Evolutionary conservation across 2,113 vertebrate genomes (phyloP).

Genomic region (Galbula dea): DNA sequence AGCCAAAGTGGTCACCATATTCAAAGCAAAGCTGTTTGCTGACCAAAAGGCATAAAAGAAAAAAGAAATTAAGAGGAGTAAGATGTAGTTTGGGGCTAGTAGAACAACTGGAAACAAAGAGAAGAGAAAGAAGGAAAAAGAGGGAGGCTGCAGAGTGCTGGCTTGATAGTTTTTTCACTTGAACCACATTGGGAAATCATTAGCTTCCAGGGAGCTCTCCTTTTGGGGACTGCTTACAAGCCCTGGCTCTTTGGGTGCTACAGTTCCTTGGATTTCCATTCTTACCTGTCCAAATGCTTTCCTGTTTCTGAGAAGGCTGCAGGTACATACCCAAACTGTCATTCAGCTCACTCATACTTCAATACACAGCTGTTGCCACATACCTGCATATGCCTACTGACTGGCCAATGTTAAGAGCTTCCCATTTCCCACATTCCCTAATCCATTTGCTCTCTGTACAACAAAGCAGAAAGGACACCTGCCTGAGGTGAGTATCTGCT

Average conservation of each 20-base stretch:
- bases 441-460: not conserved
- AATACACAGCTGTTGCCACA: not conserved
- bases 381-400: rapidly evolving
- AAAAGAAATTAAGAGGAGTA: not conserved
- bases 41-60: not conserved
- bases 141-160: not conserved
- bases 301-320: not conserved
- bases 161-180: not conserved
- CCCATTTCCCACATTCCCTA: too few relatives aligned
- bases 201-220: not conserved
- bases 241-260: not conserved
- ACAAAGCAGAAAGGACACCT: not conserved
- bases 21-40: not conserved
- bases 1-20: not conserved
- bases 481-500: not conserved
- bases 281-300: not conserved
- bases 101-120: not conserved
- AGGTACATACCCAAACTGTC: not conserved
- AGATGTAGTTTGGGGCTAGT: not conserved
- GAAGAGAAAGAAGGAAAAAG: not conserved
- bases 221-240: not conserved
- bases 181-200: rapidly evolving
- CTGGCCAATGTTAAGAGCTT: not conserved
- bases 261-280: not conserved
- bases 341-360: not conserved